phyloP scores from a whole-genome alignment of 2,888 invertebrate genomes.

The Muschampia plurimacula region DNA sequence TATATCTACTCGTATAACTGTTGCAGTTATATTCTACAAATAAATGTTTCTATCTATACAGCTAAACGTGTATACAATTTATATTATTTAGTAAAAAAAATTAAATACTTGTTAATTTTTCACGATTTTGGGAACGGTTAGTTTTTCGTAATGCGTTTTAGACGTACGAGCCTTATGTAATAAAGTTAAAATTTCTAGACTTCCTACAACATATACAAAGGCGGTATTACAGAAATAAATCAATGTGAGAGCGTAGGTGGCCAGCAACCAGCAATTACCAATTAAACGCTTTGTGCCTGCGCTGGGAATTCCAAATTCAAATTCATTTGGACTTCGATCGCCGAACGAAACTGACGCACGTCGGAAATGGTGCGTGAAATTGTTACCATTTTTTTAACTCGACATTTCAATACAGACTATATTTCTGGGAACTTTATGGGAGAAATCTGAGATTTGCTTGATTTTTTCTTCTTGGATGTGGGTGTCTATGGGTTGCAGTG shows the following conservation, averaged over 20 bases:
- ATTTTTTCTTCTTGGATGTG: no score
- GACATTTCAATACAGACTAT: background rate
- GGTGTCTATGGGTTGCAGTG: no score
- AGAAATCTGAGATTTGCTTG: no score
- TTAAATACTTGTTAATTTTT: no score
- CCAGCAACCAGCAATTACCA: slow-evolving; percentile 74
- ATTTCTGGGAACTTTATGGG: no score
- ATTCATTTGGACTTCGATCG: slow-evolving; percentile 62
- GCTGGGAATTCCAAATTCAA: slow-evolving; percentile 67
- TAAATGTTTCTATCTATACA: no score
- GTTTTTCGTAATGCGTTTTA: background rate
- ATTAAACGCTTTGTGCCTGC: slow-evolving; percentile 70
- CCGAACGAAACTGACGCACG: slow-evolving; percentile 52
- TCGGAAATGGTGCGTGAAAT: slow-evolving; percentile 58
- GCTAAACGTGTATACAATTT: no score
- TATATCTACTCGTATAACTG: no score
- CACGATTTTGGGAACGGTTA: no score
- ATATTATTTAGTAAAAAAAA: no score
- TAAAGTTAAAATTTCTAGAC: background rate
- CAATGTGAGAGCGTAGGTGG: slow-evolving; percentile 73
- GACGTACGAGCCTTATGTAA: background rate
- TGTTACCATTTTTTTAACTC: slow-evolving; percentile 34
- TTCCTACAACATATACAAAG: slow-evolving; percentile 47
- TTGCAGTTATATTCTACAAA: no score
- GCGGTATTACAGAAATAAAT: slow-evolving; percentile 73